Base-by-base conservation (phyloP, 2,113 vertebrate genomes). In the Trogon surrucura region DNA sequence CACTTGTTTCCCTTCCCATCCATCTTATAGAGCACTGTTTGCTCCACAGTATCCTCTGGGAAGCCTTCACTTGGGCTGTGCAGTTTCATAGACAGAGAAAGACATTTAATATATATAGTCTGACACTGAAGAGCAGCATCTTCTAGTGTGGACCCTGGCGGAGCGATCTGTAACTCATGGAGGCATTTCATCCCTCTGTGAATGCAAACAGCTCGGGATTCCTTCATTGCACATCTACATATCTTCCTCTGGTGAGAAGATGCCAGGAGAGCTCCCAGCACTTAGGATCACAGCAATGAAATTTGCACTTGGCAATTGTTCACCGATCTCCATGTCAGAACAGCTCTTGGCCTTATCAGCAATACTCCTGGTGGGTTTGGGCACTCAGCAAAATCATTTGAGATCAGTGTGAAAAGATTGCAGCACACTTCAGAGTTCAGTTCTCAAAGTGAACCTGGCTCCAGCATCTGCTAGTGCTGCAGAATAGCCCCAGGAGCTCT, bases 101-200 rank as follows among this genome's bases (percentile, higher is more conserved):
- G 9, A 2, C 11, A 14, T 25, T 62, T 47, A 5, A 16, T 16
- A 5, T 1, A 2, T 0, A 11, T 10, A 11, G 36, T 9, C 47
- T 88, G 50, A 48, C 15, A 53, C 45, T n/a, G 16, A 69, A 85
- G 10, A 3, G 16, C 53, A 75, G 27, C 71, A 65, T 9, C 30
- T 29, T 57, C 16, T 15, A 12, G 27, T 27, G 62, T 56, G 36
- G 58, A 19, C 41, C 34, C 61, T 64, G 73, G 22, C 13, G 60
- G 58, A 60, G 29, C 85, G 50, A 27, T 72, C 32, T 36, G 38
- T 47, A 67, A 15, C 19, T 66, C 48, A 21, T n/a, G 30, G 50
- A 91, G 47, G 16, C 7, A 21, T 13, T 84, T 65, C 30, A 54
- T 32, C 27, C 61, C 60, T 57, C 53, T 9, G 20, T 34, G 62